These are phyloP conservation scores for Borostomias antarcticus DNA, from an alignment of 2,797 vertebrate genomes.

Conservation along the genomic window DNA sequence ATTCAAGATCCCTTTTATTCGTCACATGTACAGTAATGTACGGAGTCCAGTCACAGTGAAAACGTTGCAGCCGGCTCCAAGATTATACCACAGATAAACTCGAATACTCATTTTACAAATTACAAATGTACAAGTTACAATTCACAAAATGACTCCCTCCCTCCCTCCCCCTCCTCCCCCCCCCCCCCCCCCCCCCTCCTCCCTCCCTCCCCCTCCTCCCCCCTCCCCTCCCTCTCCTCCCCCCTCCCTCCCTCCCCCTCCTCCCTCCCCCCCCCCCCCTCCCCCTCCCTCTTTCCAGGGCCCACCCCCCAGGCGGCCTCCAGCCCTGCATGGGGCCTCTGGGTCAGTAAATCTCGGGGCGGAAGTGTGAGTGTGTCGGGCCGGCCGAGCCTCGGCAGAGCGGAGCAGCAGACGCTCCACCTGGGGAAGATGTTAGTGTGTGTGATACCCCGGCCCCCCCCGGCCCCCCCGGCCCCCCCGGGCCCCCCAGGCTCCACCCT, in stretches of 20 bases:
- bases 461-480: not conserved
- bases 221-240: not conserved
- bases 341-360: constrained; percentile 65
- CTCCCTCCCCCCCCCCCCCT: constrained; percentile 3
- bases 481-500: too few relatives aligned
- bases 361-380: constrained; percentile 57
- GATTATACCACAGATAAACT: too few relatives aligned
- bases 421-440: constrained; percentile 66
- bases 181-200: not conserved
- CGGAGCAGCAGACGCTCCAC: constrained; percentile 65
- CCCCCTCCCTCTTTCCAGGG: constrained; percentile 4
- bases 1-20: too few relatives aligned
- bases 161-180: too few relatives aligned
- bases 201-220: not conserved
- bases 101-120: too few relatives aligned
- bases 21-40: too few relatives aligned
- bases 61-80: too few relatives aligned
- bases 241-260: not conserved
- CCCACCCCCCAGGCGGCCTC: constrained; percentile 17
- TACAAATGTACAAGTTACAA: too few relatives aligned
- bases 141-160: not conserved
- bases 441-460: constrained; percentile 36
- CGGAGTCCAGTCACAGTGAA: too few relatives aligned
- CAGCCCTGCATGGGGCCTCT: constrained; percentile 37
- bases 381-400: constrained; percentile 40